Evolutionary conservation across 1,140 invertebrate species (phyloP), one percentile per base, ranked within the genome.

Genomic region (Zaprionus africanus): DNA sequence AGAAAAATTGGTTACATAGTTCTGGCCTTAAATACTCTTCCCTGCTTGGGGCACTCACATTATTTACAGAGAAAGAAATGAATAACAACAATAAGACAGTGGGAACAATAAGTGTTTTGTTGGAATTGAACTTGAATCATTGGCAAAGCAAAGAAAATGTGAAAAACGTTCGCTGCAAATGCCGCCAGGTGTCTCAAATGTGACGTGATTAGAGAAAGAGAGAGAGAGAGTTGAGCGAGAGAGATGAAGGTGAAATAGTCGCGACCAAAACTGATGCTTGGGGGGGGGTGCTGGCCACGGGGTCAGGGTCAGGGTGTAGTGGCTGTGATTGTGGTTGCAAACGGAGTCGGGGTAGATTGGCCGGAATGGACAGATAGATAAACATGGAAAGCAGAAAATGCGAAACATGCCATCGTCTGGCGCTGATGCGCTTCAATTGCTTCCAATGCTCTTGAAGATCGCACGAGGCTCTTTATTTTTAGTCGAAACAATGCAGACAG

Each of bases 401-500:
- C 22, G 51, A 68, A 75, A 75, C 53, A 75, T 49, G 36, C 31
- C 28, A 31, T 28, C 58, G 71, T 49, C 51, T 62, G 31, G 49
- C 31, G 22, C 53, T n/a, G 64, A 41, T 73, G 71, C 57, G 71
- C 65, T 69, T 73, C 43, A 31, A 61, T 62, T 74, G 51, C 41
- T 74, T 34, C 34, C 54, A 51, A 26, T 36, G 54, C 58, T 59
- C 67, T 76, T 61, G 46, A 41, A 72, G 74, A 72, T 65, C 74
- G 49, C 54, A 64, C 22, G 54, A 67, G 19, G 15, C 22, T 61
- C 46, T 79, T 79, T 86, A 87, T 82, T 87, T 86, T 79, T 87
- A 74, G 83, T 59, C 54, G 63, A 86, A 85, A 86, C 83, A 87
- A 86, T 86, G 82, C 82, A 79, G 78, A 85, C 82, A 85, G 82